Evolutionary conservation across 2,888 invertebrate genomes (phyloP), one percentile per base, ranked within the genome.

Genomic region (Altica lythri): DNA sequence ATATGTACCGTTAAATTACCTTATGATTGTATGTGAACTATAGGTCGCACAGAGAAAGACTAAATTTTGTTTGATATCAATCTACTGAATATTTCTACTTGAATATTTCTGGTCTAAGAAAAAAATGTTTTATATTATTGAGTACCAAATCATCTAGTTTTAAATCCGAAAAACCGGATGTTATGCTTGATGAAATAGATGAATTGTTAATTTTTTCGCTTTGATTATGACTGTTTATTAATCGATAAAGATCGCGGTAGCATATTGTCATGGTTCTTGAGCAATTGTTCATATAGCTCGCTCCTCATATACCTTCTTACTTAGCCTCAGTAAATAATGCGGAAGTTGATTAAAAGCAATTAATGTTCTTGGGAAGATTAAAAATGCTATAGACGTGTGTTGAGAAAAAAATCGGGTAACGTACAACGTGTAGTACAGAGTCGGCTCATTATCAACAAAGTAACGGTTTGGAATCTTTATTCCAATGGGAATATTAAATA

Each of bases 181-280:
- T 43, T 30, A 43, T 18, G 43, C 29, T 43, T 19, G 6, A 43
- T 43, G 43, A 43, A 43, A 43, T 29, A 29, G 29, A 30, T 29
- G 43, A 43, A 43, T 43, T 18, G 17, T 13, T 42, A 27, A 42
- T 42, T 16, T 13, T 10, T 14, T 43, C 14, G 17, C 16, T 30
- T 43, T 30, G 16, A 17, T 43, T 65, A 58, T 61, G 64, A 53
- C 54, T 53, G 55, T 61, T 64, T 64, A 66, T 66, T 62, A 62
- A 45, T 47, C 53, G 61, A 56, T 61, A 59, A 46, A 34, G 40
- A 55, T 55, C 56, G 51, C 38, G 50, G 38, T 46, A 42, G 54
- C 49, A 42, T 32, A 38, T 37, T 56, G 61, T 59, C 54, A 58
- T 49, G 56, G 40, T 55, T 14, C 30, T 38, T 55, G 56, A 55